Conservation (phyloP, 2,797 vertebrate species). For the Galagoides demidoff region DNA sequence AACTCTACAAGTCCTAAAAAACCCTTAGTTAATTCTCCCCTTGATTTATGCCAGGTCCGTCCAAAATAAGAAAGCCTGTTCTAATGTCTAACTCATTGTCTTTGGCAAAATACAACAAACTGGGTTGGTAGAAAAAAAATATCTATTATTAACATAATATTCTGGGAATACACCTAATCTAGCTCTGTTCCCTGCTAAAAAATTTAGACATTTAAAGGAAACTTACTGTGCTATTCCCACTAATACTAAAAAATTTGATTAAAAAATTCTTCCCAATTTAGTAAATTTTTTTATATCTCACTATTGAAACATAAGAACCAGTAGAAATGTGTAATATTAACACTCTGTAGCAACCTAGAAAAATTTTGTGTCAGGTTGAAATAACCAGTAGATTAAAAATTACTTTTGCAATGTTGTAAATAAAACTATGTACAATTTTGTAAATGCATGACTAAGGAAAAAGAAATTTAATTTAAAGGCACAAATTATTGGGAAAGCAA, state of each 20-base stretch:
- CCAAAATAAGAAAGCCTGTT: neutral
- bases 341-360: neutral
- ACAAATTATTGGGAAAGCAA: neutral
- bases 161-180: neutral
- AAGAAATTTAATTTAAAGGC: neutral
- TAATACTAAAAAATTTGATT: neutral
- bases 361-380: neutral
- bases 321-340: neutral
- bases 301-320: neutral
- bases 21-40: neutral
- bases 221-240: neutral
- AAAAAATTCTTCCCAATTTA: neutral
- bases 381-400: neutral
- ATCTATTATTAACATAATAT: neutral
- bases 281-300: neutral
- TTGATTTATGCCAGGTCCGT: neutral
- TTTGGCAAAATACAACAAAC: neutral
- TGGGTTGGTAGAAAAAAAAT: neutral
- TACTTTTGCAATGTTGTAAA: neutral
- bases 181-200: neutral
- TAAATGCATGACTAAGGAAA: neutral
- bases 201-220: neutral
- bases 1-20: neutral
- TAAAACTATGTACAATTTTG: neutral
- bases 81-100: neutral